Evolutionary conservation across 2,113 vertebrate genomes (phyloP).

Genomic region (Ellobius talpinus): DNA sequence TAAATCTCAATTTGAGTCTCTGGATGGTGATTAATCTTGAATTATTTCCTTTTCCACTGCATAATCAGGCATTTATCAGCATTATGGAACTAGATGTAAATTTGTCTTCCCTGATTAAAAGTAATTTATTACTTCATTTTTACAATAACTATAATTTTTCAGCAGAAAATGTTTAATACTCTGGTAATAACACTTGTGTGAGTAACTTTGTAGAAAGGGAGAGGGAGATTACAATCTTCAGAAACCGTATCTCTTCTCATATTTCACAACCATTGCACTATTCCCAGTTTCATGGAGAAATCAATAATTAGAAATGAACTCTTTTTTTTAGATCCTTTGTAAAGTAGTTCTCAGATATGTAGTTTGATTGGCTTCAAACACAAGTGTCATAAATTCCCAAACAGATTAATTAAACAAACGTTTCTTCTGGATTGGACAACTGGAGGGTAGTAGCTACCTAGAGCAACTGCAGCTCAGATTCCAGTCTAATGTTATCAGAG

Average conservation of each 20-base stretch:
- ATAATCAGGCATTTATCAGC: conserved; percentile 52
- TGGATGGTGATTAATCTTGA: conserved; percentile 10
- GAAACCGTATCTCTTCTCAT: not conserved
- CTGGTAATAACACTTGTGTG: not conserved
- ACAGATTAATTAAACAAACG: not conserved
- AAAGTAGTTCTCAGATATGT: not conserved
- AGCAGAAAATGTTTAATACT: not conserved
- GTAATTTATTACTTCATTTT: conserved; percentile 66
- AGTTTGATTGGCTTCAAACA: not conserved
- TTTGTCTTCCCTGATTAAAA: conserved; percentile 53
- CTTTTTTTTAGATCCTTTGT: not conserved
- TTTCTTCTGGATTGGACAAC: not conserved
- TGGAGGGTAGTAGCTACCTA: not conserved
- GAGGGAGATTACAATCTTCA: not conserved
- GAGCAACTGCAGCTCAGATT: not conserved
- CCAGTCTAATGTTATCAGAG: not conserved
- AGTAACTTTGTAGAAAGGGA: not conserved
- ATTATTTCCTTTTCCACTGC: not conserved
- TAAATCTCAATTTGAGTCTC: conserved; percentile 55
- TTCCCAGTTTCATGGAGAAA: not conserved
- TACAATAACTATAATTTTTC: conserved; percentile 45
- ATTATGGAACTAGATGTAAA: conserved; percentile 38
- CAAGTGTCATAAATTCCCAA: not conserved
- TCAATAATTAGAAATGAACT: not conserved
- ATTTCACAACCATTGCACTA: not conserved